Conservation (phyloP, 2,113 vertebrate genomes). For the Pangasianodon gigas region DNA sequence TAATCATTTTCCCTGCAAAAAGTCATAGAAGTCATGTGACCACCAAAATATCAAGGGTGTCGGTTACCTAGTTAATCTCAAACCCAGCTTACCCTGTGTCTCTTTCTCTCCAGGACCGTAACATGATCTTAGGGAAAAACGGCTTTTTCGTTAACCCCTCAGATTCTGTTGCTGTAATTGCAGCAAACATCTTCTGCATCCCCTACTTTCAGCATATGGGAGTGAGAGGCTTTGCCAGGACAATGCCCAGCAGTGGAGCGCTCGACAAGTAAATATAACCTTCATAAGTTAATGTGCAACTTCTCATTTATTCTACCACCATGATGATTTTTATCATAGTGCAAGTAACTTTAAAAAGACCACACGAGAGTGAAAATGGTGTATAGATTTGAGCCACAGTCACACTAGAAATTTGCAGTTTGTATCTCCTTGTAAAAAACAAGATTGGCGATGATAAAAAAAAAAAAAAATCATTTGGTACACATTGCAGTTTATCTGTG, state of each 20-base stretch:
- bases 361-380: background rate
- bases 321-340: background rate
- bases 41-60: background rate
- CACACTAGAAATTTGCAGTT: background rate
- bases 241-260: constrained; percentile 95
- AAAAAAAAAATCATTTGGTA: background rate
- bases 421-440: background rate
- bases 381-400: background rate
- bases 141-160: constrained; percentile 95
- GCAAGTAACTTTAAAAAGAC: background rate
- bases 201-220: constrained; percentile 95
- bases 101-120: constrained; percentile 80
- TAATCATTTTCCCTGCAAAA: background rate
- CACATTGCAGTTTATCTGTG: background rate
- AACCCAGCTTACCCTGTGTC: background rate
- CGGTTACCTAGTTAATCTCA: background rate
- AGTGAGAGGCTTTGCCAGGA: constrained; percentile 91
- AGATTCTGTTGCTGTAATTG: constrained; percentile 93
- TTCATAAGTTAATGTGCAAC: background rate
- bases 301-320: background rate
- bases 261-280: constrained; percentile 82
- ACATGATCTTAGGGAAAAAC: constrained; percentile 93
- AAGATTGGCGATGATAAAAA: too few species aligned
- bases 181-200: constrained; percentile 95
- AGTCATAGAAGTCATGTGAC: background rate